Evolutionary conservation across 1,140 invertebrate genomes (phyloP), one percentile per base, ranked within the genome.

Genomic region (Zophobas atratus): DNA sequence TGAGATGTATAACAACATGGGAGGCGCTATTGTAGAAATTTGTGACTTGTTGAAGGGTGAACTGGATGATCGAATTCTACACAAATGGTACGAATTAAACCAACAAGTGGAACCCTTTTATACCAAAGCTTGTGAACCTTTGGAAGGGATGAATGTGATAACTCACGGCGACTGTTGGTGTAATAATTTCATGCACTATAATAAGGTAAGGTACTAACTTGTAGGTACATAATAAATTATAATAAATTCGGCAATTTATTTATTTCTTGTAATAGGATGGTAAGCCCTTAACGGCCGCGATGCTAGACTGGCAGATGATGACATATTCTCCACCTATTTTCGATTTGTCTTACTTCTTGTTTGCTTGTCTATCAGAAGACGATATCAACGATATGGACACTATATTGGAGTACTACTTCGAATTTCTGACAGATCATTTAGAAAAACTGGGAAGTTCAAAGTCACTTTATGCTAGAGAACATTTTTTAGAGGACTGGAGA

Each of bases 71-170:
- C 39, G 55, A 34, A 36, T 75, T 1, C 48, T 71, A 32, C 49
- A 81, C 5, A 56, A 53, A 41, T n/a, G 35, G 6, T 43, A 55
- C 38, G 8, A 57, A 34, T 72, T 79, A 6, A 4, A 49, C 1
- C 20, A 57, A 32, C 77, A 76, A 53, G 57, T 80, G 1, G 48
- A 38, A n/a, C 75, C 79, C 78, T 67, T 75, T 38, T 20, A 53
- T 1, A 1, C 1, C 6, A 32, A 63, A 85, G 88, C 89, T 88
- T 88, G 87, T 87, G 89, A 88, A 86, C 81, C 85, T 87, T 84
- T 84, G 82, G 60, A 78, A 33, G 8, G 70, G 2, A 76, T 77
- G 6, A 49, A 60, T 41, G 39, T 72, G 38, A 36, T 83, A 1
- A 41, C 53, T 6, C 82, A 83, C 75, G 82, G 81, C 0, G 82